phyloP scores from a whole-genome alignment of 2,113 vertebrate genomes.

The Anarhynchus alexandrinus region DNA sequence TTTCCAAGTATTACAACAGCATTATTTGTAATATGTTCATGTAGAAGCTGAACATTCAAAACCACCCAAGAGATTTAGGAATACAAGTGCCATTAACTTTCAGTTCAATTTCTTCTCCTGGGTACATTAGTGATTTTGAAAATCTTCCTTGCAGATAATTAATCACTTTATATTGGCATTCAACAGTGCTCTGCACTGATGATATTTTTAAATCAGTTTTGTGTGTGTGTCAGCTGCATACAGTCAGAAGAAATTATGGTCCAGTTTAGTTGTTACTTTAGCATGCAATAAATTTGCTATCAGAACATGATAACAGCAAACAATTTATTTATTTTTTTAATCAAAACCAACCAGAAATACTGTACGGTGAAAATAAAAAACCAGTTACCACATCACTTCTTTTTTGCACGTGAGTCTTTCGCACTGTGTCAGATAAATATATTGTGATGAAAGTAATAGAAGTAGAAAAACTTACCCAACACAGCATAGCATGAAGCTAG shows the following conservation, averaged over 20 bases:
- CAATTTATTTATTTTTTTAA: background rate
- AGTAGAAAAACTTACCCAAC: background rate
- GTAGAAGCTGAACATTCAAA: background rate
- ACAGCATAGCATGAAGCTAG: fast-evolving
- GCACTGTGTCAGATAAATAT: background rate
- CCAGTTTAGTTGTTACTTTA: background rate
- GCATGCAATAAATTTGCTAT: background rate
- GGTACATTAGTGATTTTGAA: background rate
- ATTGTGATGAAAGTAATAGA: background rate
- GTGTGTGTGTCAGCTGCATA: background rate
- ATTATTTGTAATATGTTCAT: background rate
- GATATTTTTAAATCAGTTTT: background rate
- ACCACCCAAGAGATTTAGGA: background rate
- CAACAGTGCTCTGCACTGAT: background rate
- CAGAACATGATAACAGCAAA: background rate
- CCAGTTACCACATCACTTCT: fast-evolving
- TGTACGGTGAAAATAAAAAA: background rate
- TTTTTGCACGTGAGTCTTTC: background rate
- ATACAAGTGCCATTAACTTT: background rate
- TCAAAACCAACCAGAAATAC: background rate
- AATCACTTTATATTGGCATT: background rate
- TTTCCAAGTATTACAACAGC: background rate
- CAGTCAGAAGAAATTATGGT: background rate
- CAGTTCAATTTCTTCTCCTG: background rate
- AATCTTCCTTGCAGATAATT: background rate